Conservation (phyloP, 2,113 vertebrate genomes). For the Pterocles gutturalis region DNA sequence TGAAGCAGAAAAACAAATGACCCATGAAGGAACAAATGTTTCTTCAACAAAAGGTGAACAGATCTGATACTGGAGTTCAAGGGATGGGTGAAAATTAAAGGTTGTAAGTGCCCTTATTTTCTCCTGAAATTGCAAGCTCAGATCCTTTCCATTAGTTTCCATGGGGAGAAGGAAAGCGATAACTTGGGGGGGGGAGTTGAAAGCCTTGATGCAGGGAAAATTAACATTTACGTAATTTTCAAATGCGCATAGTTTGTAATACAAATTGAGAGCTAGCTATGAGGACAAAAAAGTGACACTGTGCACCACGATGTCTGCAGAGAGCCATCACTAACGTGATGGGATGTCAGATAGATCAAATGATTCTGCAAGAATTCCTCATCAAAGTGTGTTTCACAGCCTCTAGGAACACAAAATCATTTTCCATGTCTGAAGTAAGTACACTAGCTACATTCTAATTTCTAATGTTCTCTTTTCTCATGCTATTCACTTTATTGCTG, state of each 20-base stretch:
- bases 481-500: neutral
- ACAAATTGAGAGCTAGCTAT: neutral
- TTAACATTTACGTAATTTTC: neutral
- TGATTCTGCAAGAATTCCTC: neutral
- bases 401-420: neutral
- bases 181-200: neutral
- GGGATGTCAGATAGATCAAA: neutral
- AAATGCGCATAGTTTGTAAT: neutral
- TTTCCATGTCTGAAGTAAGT: neutral
- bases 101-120: neutral
- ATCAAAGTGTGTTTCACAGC: neutral
- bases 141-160: neutral
- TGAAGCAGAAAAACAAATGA: slow-evolving; percentile 38
- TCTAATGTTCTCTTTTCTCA: neutral
- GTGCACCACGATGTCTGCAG: neutral
- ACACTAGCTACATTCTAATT: neutral
- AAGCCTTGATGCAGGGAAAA: neutral
- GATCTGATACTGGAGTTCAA: neutral
- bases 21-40: slow-evolving; percentile 1
- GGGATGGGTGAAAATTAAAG: neutral
- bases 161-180: neutral
- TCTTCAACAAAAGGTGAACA: slow-evolving; percentile 21
- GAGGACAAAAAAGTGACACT: neutral
- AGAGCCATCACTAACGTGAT: neutral
- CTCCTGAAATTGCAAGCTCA: neutral